phyloP scores from a whole-genome alignment of 1,140 invertebrate species.

The Diprion similis region DNA sequence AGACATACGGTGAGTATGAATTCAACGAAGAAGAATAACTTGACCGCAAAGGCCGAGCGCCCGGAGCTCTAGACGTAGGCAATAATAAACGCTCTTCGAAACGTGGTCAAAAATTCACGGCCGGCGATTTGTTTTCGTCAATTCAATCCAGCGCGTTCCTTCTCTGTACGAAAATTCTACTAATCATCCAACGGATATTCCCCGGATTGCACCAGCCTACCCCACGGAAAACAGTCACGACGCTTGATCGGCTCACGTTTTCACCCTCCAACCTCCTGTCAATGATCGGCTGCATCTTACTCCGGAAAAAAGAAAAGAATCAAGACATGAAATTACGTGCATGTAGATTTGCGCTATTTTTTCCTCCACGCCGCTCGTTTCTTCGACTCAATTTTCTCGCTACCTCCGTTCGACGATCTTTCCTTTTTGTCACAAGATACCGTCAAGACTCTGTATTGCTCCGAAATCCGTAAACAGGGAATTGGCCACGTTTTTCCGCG shows the following conservation, averaged over 20 bases:
- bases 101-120: slow-evolving; percentile 42
- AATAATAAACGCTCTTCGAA: slow-evolving; percentile 30
- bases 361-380: too few relatives aligned
- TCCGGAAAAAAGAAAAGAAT: too few relatives aligned
- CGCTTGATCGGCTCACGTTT: not conserved
- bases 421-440: too few relatives aligned
- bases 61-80: not conserved
- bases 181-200: not conserved
- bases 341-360: too few relatives aligned
- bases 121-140: slow-evolving; percentile 50
- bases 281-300: too few relatives aligned
- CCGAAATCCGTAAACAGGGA: too few relatives aligned
- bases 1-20: slow-evolving; percentile 42
- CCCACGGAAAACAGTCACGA: not conserved
- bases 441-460: too few relatives aligned
- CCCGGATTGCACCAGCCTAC: not conserved
- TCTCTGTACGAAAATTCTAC: not conserved
- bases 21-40: not conserved
- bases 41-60: not conserved
- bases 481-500: too few relatives aligned
- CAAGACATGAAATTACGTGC: too few relatives aligned
- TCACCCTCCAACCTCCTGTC: too few relatives aligned
- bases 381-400: too few relatives aligned
- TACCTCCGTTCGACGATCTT: too few relatives aligned
- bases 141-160: slow-evolving; percentile 16